Evolutionary conservation across 2,888 invertebrate genomes (phyloP).

Genomic region (Heliconius sara): DNA sequence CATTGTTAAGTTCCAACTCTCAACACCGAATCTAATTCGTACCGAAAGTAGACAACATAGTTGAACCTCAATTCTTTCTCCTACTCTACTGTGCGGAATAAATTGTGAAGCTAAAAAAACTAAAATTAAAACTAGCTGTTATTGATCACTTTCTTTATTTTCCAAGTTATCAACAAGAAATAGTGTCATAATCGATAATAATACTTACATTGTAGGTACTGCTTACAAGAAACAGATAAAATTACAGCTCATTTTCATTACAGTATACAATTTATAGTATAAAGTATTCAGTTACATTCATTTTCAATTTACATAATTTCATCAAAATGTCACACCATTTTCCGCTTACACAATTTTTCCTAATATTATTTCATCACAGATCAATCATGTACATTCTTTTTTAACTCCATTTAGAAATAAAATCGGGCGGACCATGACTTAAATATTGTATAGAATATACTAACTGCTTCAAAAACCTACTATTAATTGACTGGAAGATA

Average conservation of each 20-base stretch:
- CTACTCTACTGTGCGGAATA: neutral
- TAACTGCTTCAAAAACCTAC: conserved; percentile 60
- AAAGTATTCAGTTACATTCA: conserved; percentile 42
- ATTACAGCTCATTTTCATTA: conserved; percentile 68
- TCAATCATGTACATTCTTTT: conserved; percentile 78
- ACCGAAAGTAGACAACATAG: neutral
- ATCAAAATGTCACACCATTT: conserved; percentile 63
- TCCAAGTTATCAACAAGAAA: conserved; percentile 79
- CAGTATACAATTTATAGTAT: conserved; percentile 58
- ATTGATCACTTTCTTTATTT: conserved; percentile 78
- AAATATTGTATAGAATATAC: conserved; percentile 58
- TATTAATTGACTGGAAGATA: conserved; percentile 54
- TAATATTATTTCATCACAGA: conserved; percentile 81
- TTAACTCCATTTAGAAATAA: conserved; percentile 63
- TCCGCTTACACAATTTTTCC: conserved; percentile 66
- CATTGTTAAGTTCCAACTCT: no score
- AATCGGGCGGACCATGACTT: conserved; percentile 66
- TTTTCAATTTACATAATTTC: conserved; percentile 47
- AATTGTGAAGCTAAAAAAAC: neutral
- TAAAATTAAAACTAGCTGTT: conserved; percentile 33
- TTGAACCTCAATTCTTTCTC: neutral
- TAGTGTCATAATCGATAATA: conserved; percentile 79
- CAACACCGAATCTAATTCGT: neutral
- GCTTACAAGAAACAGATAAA: conserved; percentile 74
- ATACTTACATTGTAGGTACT: conserved; percentile 79